phyloP scores from a whole-genome alignment of 2,888 invertebrate genomes.

The Melieria omissa region DNA sequence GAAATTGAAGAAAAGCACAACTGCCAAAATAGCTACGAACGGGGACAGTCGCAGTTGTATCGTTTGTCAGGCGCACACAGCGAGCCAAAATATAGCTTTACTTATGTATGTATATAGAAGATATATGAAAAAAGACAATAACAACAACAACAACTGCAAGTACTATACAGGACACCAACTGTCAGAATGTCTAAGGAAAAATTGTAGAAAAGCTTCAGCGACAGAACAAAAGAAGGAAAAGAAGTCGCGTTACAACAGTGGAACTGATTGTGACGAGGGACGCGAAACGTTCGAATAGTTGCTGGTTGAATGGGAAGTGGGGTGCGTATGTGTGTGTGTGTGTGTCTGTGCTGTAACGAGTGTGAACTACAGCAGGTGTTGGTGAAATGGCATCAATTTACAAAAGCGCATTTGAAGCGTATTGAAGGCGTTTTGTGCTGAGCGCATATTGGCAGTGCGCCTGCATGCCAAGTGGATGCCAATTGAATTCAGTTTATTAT shows the following conservation, averaged over 20 bases:
- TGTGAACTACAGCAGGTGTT: slow-evolving; percentile 39
- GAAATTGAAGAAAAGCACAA: not conserved
- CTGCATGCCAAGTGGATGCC: slow-evolving; percentile 9
- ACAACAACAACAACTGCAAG: slow-evolving; percentile 1
- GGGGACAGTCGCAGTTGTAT: no score
- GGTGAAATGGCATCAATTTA: slow-evolving; percentile 39
- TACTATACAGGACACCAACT: not conserved
- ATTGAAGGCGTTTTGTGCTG: slow-evolving; percentile 16
- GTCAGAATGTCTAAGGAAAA: not conserved
- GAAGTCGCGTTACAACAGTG: not conserved
- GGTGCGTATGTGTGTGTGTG: not conserved
- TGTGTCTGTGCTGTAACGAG: slow-evolving; percentile 17
- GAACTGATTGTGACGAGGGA: not conserved
- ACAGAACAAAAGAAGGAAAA: not conserved
- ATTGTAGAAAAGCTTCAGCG: not conserved
- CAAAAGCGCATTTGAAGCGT: slow-evolving; percentile 22
- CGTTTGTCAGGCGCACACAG: no score
- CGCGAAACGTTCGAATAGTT: not conserved
- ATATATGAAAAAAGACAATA: not conserved
- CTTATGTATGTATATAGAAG: not conserved
- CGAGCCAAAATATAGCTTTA: no score
- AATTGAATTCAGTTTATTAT: slow-evolving; percentile 36
- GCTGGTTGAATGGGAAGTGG: not conserved
- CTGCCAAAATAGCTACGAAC: no score
- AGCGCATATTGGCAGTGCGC: not conserved